Evolutionary conservation across 2,113 vertebrate species (phyloP).

Genomic region (Xenopus borealis): DNA sequence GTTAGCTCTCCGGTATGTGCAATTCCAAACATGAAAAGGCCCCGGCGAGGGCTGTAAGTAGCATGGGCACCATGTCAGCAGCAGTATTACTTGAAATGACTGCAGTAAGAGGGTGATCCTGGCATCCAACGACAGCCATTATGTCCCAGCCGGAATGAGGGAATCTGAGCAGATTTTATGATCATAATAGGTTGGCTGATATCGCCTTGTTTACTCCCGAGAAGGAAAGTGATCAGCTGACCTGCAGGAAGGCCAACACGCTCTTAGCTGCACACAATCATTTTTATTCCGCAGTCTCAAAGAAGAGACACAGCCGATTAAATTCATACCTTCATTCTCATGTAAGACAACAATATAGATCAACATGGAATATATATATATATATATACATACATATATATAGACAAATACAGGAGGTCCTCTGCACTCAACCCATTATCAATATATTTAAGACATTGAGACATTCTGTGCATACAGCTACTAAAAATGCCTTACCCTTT

Average conservation of each 20-base stretch:
- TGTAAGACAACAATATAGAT: no score
- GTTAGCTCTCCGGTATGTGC: conserved; percentile 8
- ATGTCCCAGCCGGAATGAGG: conserved; percentile 31
- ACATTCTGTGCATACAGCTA: no score
- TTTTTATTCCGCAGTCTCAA: no score
- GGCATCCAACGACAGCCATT: conserved; percentile 25
- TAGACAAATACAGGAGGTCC: no score
- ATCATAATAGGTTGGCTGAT: conserved; percentile 28
- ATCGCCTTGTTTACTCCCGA: conserved; percentile 24
- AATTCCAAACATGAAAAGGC: conserved; percentile 22
- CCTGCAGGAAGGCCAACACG: conserved; percentile 6
- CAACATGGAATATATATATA: no score
- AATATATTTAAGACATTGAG: no score
- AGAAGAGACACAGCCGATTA: no score
- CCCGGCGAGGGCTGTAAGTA: conserved; percentile 27
- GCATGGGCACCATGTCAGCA: conserved; percentile 32
- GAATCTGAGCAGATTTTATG: conserved; percentile 38
- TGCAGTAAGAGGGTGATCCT: conserved; percentile 45
- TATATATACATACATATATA: no score
- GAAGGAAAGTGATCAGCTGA: conserved; percentile 5
- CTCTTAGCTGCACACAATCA: no score
- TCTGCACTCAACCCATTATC: no score
- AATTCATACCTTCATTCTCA: no score
- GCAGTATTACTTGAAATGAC: conserved; percentile 35
- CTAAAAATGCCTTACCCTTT: no score